phyloP scores from a whole-genome alignment of 2,888 invertebrate genomes.

The Leptopilina myrica region DNA sequence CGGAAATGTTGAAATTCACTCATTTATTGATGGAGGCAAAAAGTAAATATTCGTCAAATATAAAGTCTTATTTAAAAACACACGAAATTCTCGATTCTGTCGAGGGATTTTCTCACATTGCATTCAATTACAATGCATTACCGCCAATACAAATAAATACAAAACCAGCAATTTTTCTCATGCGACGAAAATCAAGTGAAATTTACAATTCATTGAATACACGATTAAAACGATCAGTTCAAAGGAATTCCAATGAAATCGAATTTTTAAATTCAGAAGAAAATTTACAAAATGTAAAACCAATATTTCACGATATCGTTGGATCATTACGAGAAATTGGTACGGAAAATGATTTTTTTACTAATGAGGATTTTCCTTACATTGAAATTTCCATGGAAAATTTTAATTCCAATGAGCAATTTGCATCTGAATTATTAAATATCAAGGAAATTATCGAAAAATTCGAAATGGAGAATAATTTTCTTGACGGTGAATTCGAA shows the following conservation, averaged over 20 bases:
- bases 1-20: slow-evolving; percentile 84
- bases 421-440: too few species aligned
- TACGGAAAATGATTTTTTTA: slow-evolving; percentile 51
- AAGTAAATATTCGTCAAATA: slow-evolving; percentile 86
- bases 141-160: slow-evolving; percentile 89
- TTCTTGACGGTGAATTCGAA: too few species aligned
- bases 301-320: slow-evolving; percentile 61
- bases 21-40: slow-evolving; percentile 90
- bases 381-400: too few species aligned
- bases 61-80: slow-evolving; percentile 84
- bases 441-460: too few species aligned
- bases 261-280: background rate
- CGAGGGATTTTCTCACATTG: slow-evolving; percentile 89
- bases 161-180: slow-evolving; percentile 88
- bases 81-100: slow-evolving; percentile 87
- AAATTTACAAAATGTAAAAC: slow-evolving; percentile 54
- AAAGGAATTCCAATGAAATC: slow-evolving; percentile 10
- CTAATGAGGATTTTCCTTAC: slow-evolving; percentile 37
- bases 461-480: too few species aligned
- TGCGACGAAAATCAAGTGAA: slow-evolving; percentile 83
- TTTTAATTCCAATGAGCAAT: too few species aligned
- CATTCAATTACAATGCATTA: slow-evolving; percentile 86
- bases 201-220: slow-evolving; percentile 74
- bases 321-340: slow-evolving; percentile 63
- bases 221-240: slow-evolving; percentile 20